A percentile compares a stretch with the other conserved stretches of the same genome.
phyloP scores from a whole-genome alignment of 2,888 invertebrate species.

The Hypselothyrea guttata region DNA sequence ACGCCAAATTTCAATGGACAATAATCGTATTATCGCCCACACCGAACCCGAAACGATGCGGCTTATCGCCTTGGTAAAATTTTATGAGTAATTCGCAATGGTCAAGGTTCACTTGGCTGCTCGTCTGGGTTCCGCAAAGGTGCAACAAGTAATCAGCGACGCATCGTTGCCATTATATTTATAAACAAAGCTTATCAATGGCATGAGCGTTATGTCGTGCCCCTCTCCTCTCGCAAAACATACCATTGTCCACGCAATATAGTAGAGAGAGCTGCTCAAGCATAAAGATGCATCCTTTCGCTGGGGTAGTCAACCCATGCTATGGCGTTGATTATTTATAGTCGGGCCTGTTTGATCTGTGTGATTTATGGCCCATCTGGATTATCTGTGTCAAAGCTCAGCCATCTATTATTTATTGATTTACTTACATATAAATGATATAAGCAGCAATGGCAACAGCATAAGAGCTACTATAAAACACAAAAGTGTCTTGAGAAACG shows the following conservation, averaged over 20 bases:
- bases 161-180: constrained; percentile 43
- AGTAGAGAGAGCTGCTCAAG: constrained; percentile 11
- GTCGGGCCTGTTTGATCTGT: constrained; percentile 52
- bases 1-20: constrained; percentile 15
- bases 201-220: constrained; percentile 11
- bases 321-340: constrained; percentile 59
- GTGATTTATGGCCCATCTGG: constrained; percentile 26
- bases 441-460: constrained; percentile 73
- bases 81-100: constrained; percentile 75
- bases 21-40: constrained; percentile 19
- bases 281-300: constrained; percentile 47
- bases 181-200: constrained; percentile 54
- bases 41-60: constrained; percentile 10
- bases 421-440: constrained; percentile 81
- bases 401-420: constrained; percentile 6
- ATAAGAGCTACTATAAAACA: constrained; percentile 78
- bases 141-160: constrained; percentile 55
- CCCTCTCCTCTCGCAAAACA: neutral
- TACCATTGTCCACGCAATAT: constrained; percentile 1
- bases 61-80: constrained; percentile 56
- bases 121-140: constrained; percentile 60
- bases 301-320: constrained; percentile 63
- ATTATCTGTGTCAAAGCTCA: constrained; percentile 26
- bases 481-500: constrained; percentile 76
- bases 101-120: constrained; percentile 70